phyloP scores from a whole-genome alignment of 2,888 invertebrate species.

The Aphidius colemani region DNA sequence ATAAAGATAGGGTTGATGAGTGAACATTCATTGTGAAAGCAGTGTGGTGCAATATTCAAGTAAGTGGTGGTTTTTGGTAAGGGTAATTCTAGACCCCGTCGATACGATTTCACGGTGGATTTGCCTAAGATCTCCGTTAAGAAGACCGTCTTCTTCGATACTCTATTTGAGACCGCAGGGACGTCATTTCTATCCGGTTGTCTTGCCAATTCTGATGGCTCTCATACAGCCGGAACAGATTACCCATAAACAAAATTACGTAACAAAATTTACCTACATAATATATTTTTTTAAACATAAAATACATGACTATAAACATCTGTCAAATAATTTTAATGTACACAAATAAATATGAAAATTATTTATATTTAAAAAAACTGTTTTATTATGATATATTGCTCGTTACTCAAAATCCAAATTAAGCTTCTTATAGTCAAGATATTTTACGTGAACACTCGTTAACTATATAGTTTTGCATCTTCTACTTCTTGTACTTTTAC shows the following conservation, averaged over 20 bases:
- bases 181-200: conserved; percentile 26
- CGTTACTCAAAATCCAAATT: conserved; percentile 60
- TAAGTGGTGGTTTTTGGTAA: conserved; percentile 59
- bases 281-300: no score
- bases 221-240: conserved; percentile 17
- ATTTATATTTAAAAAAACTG: no score
- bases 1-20: conserved; percentile 21
- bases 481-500: conserved; percentile 23
- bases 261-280: no score
- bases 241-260: no score
- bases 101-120: conserved; percentile 73
- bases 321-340: no score
- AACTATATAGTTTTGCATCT: conserved; percentile 20
- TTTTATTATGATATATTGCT: conserved; percentile 47
- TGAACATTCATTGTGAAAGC: conserved; percentile 26
- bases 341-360: no score
- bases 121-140: conserved; percentile 68
- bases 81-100: conserved; percentile 56
- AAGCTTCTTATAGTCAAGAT: conserved; percentile 58
- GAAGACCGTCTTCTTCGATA: conserved; percentile 52
- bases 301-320: no score
- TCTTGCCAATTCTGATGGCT: background rate
- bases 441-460: conserved; percentile 52
- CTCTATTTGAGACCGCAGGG: conserved; percentile 28
- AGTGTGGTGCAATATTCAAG: conserved; percentile 44